phyloP scores from a whole-genome alignment of 2,113 vertebrate species.

The Gnathonemus echidnorhynchus region DNA sequence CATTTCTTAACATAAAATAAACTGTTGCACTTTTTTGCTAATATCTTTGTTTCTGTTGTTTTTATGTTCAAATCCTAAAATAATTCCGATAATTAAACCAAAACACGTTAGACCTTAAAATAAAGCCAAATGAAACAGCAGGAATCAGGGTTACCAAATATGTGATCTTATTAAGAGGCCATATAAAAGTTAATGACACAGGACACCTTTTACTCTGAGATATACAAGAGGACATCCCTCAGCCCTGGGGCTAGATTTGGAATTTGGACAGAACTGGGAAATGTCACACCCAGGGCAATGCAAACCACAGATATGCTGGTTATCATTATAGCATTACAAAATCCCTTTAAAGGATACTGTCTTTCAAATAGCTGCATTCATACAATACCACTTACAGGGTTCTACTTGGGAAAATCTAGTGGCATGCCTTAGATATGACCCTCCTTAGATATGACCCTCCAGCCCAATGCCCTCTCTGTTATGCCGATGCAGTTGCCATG shows the following conservation, averaged over 20 bases:
- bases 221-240: neutral
- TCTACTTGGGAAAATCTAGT: neutral
- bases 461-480: neutral
- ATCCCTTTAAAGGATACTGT: neutral
- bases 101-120: neutral
- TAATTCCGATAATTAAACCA: neutral
- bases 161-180: neutral
- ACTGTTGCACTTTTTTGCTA: neutral
- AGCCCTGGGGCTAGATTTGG: neutral
- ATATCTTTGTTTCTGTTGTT: neutral
- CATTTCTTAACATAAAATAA: neutral
- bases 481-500: neutral
- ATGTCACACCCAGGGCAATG: neutral
- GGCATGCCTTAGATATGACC: neutral
- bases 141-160: neutral
- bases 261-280: neutral
- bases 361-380: neutral
- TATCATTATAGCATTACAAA: neutral
- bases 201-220: neutral
- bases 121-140: neutral
- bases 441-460: neutral
- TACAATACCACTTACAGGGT: neutral
- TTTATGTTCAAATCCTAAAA: neutral
- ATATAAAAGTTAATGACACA: neutral
- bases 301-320: neutral